Conservation (phyloP, 2,797 vertebrate species). For the Urocyon cinereoargenteus region DNA sequence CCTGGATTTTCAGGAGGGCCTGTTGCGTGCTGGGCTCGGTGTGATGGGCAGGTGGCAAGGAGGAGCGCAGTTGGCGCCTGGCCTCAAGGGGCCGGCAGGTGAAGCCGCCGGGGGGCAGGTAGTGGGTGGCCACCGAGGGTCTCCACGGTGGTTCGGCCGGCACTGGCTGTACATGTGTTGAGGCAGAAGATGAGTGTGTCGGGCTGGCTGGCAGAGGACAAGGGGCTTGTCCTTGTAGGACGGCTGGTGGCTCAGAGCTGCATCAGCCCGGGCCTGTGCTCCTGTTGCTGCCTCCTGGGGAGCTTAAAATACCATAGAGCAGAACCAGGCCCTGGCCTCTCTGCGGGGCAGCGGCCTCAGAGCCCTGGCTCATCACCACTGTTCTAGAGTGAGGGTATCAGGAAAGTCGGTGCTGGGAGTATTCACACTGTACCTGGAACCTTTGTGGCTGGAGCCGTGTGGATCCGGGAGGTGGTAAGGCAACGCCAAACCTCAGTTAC, state of each 20-base stretch:
- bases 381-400: fast-evolving
- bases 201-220: not conserved
- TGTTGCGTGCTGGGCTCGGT: not conserved
- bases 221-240: not conserved
- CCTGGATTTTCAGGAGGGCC: not conserved
- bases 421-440: fast-evolving
- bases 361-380: not conserved
- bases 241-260: not conserved
- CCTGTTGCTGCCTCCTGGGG: not conserved
- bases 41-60: not conserved
- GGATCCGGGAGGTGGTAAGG: not conserved
- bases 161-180: not conserved
- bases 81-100: not conserved
- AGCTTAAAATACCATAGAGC: not conserved
- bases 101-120: not conserved
- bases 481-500: not conserved
- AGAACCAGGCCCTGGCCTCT: not conserved
- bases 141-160: not conserved
- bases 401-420: not conserved
- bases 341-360: not conserved
- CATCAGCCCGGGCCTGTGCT: too few relatives aligned
- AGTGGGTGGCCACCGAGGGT: too few relatives aligned
- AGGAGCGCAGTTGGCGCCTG: not conserved
- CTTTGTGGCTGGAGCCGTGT: too few relatives aligned
- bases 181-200: not conserved